phyloP scores from a whole-genome alignment of 1,140 invertebrate species.

The Tachypleus tridentatus region DNA sequence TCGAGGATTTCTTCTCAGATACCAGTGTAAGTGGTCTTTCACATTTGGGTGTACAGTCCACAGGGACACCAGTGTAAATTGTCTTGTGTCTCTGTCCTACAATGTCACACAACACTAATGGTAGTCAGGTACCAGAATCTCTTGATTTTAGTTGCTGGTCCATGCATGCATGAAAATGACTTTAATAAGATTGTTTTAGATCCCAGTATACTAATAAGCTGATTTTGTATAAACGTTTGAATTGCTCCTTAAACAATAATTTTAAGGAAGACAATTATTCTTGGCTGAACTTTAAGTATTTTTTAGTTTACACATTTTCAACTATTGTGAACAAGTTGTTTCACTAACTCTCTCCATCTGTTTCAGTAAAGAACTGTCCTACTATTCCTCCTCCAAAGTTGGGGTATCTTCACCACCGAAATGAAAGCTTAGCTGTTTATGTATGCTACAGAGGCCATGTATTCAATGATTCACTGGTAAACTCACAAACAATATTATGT shows the following conservation, averaged over 20 bases:
- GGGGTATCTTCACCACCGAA: slow-evolving; percentile 45
- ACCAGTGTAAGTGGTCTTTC: neutral
- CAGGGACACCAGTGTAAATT: too few species aligned
- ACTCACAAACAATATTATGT: slow-evolving; percentile 41
- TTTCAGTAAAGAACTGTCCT: slow-evolving; percentile 44
- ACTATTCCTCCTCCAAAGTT: slow-evolving; percentile 41
- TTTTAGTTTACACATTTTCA: slow-evolving; percentile 2
- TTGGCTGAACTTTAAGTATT: neutral
- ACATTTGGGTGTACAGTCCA: too few species aligned
- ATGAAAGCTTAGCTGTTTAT: slow-evolving; percentile 42
- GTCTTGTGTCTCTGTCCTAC: too few species aligned
- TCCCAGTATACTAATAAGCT: too few species aligned
- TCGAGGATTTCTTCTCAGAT: neutral
- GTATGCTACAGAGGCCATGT: slow-evolving; percentile 45
- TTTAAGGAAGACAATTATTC: neutral
- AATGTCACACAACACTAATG: too few species aligned
- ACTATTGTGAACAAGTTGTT: neutral
- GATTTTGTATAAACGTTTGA: too few species aligned
- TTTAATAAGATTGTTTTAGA: too few species aligned
- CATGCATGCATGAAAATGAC: too few species aligned
- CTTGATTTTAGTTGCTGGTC: too few species aligned
- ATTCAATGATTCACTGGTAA: slow-evolving; percentile 43
- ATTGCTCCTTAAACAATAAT: neutral
- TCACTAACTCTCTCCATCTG: neutral
- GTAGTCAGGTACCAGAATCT: too few species aligned